Percentiles rank a stretch among this genome's conserved stretches.
phyloP scores from a whole-genome alignment of 2,888 invertebrate species.

The Drosophila picticornis region DNA sequence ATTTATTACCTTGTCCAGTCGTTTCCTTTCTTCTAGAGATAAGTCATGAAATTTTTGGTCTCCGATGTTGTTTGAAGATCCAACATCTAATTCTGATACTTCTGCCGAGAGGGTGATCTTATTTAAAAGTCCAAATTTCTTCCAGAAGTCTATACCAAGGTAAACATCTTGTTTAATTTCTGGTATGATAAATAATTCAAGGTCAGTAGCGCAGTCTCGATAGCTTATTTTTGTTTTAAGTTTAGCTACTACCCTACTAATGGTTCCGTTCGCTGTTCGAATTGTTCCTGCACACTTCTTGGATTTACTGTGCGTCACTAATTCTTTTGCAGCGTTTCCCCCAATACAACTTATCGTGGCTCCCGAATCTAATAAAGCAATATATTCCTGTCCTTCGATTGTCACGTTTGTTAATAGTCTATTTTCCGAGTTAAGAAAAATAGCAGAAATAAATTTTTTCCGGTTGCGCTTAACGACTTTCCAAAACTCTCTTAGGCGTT shows the following conservation, averaged over 20 bases:
- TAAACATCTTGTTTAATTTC: neutral
- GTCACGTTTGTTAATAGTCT: no score
- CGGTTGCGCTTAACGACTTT: no score
- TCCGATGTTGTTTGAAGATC: no score
- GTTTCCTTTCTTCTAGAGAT: neutral
- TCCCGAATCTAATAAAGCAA: no score
- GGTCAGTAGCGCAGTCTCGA: neutral
- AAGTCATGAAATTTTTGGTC: neutral
- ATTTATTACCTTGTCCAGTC: neutral
- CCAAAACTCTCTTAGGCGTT: no score
- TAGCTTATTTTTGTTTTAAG: neutral
- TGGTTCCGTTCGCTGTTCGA: slow-evolving; percentile 9
- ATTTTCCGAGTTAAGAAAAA: no score
- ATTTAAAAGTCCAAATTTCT: neutral
- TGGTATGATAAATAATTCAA: slow-evolving; percentile 2
- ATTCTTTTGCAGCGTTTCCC: no score
- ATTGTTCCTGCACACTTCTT: no score
- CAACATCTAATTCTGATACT: neutral
- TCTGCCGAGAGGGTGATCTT: neutral
- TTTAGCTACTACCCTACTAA: neutral
- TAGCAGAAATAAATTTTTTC: no score
- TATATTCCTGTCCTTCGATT: no score
- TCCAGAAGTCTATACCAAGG: neutral
- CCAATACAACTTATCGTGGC: no score
- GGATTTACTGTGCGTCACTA: no score